Evolutionary conservation across 2,797 vertebrate genomes (phyloP).

Genomic region (Phrynocephalus vlangalii): DNA sequence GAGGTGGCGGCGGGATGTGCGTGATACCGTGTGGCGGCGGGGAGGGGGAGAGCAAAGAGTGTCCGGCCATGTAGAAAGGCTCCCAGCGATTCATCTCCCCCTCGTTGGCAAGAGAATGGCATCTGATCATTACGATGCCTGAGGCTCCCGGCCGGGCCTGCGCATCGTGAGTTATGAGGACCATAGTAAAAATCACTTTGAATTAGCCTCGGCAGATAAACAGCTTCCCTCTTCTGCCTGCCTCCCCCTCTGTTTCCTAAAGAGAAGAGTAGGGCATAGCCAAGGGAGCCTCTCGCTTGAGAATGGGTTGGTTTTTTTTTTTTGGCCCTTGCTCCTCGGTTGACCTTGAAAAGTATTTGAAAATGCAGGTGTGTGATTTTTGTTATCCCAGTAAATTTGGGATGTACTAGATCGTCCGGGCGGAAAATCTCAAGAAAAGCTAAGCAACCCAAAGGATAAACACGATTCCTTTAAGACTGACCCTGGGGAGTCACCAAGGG

Average conservation of each 20-base stretch:
- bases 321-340: not conserved
- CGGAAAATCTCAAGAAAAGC: too few relatives aligned
- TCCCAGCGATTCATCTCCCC: conserved; percentile 3
- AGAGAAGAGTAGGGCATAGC: not conserved
- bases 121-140: not conserved
- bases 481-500: too few relatives aligned
- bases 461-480: not conserved
- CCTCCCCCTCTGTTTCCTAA: not conserved
- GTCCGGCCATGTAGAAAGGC: conserved; percentile 1
- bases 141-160: not conserved
- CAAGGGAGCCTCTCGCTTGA: not conserved
- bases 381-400: not conserved
- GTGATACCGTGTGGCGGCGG: too few relatives aligned
- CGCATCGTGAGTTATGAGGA: conserved; percentile 22
- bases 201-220: conserved; percentile 34
- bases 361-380: not conserved
- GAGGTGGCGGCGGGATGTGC: too few relatives aligned
- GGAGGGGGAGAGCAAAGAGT: not conserved
- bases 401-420: too few relatives aligned
- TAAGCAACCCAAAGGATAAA: too few relatives aligned
- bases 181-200: conserved; percentile 8
- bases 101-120: not conserved
- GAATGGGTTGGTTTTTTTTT: too few relatives aligned
- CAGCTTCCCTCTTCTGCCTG: not conserved
- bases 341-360: not conserved